Evolutionary conservation across 1,140 invertebrate genomes (phyloP), one percentile per base, ranked within the genome.

Genomic region (Bombus balteatus): DNA sequence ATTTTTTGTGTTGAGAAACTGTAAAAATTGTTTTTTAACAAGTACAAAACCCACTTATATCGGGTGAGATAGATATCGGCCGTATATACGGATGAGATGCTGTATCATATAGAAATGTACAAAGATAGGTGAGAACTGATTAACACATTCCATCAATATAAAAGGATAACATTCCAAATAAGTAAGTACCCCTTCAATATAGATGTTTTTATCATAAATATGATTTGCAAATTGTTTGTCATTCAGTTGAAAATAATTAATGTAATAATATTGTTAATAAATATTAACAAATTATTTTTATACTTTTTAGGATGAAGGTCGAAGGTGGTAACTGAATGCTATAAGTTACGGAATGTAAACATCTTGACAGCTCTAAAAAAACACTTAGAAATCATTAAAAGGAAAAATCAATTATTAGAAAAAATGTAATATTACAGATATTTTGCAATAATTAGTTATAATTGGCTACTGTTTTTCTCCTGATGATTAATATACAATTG

Each of bases 251-350:
- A 8, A 66, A 75, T 66, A 41, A 47, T 74, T 62, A 47, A 53
- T 53, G 18, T 53, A 22, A 53, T 53, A 53, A 22, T 53, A 53
- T 53, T 53, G 47, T 53, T 53, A 53, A 53, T 53, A 22, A 53
- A 53, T 81, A 22, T 83, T 13, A 65, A 89, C 25, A 4, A 22
- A 65, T 59, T 39, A 68, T 71, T 81, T 84, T 8, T n/a, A 1
- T 43, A 41, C 75, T 66, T 85, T 86, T 12, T 39, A 89, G 88
- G 39, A 89, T 87, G 87, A 89, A 37, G 68, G 25, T 89, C 22
- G 88, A 77, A 39, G 87, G 75, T 18, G 68, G 25, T 84, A 87
- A 83, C 53, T 73, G 18, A 8, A 66, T 22, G 12, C 59, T n/a
- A 12, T n/a, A 62, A 62, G 59, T 62, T n/a, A 62, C 57, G 25